Base-by-base conservation (phyloP, 37 sponge, comb jelly and placozoan species). In the Axinella damicornis region DNA sequence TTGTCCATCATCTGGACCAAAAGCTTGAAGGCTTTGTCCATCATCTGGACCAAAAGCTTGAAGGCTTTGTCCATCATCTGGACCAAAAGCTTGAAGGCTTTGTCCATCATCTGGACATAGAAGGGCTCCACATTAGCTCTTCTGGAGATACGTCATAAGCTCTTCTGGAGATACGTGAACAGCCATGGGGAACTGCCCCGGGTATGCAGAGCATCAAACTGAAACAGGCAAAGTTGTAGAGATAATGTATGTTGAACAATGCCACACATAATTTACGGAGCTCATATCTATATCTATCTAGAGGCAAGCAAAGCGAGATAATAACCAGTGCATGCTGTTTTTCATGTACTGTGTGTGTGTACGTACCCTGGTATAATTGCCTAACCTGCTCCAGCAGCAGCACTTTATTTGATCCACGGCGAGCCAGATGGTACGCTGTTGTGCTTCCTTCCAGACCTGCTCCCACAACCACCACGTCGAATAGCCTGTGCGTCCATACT, bases 101-200 rank as follows among this genome's bases (percentile, higher is more conserved):
- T 87, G 2, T 85, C 55, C 97, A 96, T 94, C 94, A 96, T 91
- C 9, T 79, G 89, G 16, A 84, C 89, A 74, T 91, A 96, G 74
- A 65, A 85, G 0, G 63, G 57, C 71, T 84, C 53, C 31, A 41
- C 57, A 65, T n/a, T n/a, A n/a, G n/a, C n/a, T n/a, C n/a, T n/a
- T n/a, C n/a, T n/a, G n/a, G n/a, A n/a, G n/a, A n/a, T n/a, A n/a
- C n/a, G n/a, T n/a, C n/a, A n/a, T 96, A 96, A 37, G 76, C 89
- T 36, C 67, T 71, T 31, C 97, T 54, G 35, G 92, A 94, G 70
- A 94, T 89, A 11, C 97, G 71, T 22, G 88, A 85, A 4, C 85
- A 76, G 32, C 97, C 97, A 80, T 91, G 92, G 28, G n/a, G 97
- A 96, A 53, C 97, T 96, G 53, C 97, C 97, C 6, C 94, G 81